Conservation (phyloP, 2,888 invertebrate genomes). For the Agrenia bidenticulata region DNA sequence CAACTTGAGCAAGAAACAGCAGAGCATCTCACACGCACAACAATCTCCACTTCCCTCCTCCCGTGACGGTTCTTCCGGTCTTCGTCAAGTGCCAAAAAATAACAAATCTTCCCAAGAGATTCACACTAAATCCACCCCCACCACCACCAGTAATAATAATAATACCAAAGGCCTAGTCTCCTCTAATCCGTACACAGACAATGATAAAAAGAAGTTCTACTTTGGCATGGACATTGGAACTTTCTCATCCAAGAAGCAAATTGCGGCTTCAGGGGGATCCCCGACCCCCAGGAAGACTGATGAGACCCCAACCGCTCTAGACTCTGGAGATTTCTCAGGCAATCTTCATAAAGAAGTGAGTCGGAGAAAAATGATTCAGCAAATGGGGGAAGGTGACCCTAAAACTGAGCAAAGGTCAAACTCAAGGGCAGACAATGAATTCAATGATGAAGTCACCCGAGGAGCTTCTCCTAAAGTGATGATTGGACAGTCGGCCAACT, state of each 20-base stretch:
- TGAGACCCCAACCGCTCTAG: not conserved
- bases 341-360: conserved; percentile 17
- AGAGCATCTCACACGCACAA: no score
- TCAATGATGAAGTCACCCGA: not conserved
- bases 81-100: conserved; percentile 26
- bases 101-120: conserved; percentile 22
- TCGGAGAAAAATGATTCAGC: conserved; percentile 13
- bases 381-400: conserved; percentile 1
- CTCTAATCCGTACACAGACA: conserved; percentile 18
- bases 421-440: not conserved
- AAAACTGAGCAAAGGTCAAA: not conserved
- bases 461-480: no score
- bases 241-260: conserved; percentile 8
- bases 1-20: conserved; percentile 12
- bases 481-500: no score
- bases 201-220: conserved; percentile 65
- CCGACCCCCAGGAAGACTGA: conserved; percentile 13
- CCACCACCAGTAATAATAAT: conserved; percentile 26
- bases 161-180: conserved; percentile 14
- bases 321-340: conserved; percentile 17
- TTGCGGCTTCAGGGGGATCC: not conserved
- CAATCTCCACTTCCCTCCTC: not conserved
- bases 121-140: conserved; percentile 24
- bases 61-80: conserved; percentile 19
- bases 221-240: conserved; percentile 71